Percentiles rank a stretch among this genome's conserved stretches.
Conservation (phyloP, 2,113 vertebrate species). For the Galbula dea region DNA sequence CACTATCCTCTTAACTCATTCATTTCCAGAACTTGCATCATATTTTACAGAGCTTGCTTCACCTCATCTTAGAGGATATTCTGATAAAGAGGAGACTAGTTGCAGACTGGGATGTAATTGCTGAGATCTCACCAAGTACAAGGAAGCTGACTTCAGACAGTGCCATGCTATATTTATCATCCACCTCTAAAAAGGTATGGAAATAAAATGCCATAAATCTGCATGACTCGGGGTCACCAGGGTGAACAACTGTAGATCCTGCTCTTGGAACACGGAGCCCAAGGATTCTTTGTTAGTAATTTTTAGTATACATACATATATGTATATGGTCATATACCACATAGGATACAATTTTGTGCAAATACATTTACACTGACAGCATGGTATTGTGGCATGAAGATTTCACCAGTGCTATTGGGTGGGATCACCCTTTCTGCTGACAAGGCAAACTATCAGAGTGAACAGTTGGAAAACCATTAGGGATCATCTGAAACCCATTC, state of each 20-base stretch:
- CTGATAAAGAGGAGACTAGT: neutral
- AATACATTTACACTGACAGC: neutral
- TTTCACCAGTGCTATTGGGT: neutral
- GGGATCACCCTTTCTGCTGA: neutral
- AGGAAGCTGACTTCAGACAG: neutral
- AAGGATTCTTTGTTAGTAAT: neutral
- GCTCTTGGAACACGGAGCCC: neutral
- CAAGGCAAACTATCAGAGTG: neutral
- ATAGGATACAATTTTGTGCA: neutral
- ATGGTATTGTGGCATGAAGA: neutral
- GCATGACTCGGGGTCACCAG: neutral
- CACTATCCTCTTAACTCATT: neutral
- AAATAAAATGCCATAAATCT: neutral
- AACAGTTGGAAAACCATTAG: neutral
- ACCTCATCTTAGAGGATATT: neutral
- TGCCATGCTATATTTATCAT: neutral
- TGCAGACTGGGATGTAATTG: neutral
- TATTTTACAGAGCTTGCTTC: neutral
- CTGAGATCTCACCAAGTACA: neutral
- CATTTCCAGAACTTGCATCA: neutral
- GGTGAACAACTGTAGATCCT: neutral
- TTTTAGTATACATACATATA: neutral
- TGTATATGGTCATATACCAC: neutral
- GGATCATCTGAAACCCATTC: neutral
- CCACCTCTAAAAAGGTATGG: neutral